Evolutionary conservation across 2,797 vertebrate species (phyloP), one percentile per base, ranked within the genome.

Genomic region (Xenops minutus): DNA sequence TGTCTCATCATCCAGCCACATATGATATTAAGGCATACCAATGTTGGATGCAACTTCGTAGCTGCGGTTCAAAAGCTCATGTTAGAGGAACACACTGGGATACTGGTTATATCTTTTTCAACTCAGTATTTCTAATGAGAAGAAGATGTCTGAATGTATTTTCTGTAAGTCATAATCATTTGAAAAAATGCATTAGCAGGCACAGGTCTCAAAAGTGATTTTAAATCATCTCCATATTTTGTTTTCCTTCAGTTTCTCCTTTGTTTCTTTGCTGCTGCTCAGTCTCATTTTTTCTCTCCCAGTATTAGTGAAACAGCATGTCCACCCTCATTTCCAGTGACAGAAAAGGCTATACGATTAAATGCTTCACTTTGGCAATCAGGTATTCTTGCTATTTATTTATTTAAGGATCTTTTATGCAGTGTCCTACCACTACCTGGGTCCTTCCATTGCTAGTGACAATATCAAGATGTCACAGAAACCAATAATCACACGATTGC

Each of bases 191-290:
- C 77, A 92, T 96, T 96, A 97, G 83, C 91, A 95, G 78, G 80
- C 94, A 82, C 96, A 97, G 94, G 95, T 96, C 93, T 96, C 93
- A 15, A 78, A 93, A 96, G 85, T 79, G 94, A 95, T 95, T 96
- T 96, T 92, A 97, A 96, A 96, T 96, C 80, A 93, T 96, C 91
- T 96, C 95, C 94, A 96, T 92, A 95, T 96, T 96, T 95, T 93
- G 91, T 95, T 95, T 97, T 90, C 63, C 61, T 92, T 88, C 74
- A 96, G 77, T 67, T 86, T 97, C 80, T 93, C 83, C 88, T 95
- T 96, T 92, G 83, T 94, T 95, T 92, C 91, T 83, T 79, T 94
- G 80, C 83, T 95, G 85, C 85, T 93, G 63, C 63, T 95, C 52
- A 61, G 4, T 79, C 80, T 90, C 27, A 21, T 80, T 83, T 90